These are phyloP conservation scores for Miniopterus natalensis DNA, from an alignment of 2,113 vertebrate genomes.

Conservation along the genomic window DNA sequence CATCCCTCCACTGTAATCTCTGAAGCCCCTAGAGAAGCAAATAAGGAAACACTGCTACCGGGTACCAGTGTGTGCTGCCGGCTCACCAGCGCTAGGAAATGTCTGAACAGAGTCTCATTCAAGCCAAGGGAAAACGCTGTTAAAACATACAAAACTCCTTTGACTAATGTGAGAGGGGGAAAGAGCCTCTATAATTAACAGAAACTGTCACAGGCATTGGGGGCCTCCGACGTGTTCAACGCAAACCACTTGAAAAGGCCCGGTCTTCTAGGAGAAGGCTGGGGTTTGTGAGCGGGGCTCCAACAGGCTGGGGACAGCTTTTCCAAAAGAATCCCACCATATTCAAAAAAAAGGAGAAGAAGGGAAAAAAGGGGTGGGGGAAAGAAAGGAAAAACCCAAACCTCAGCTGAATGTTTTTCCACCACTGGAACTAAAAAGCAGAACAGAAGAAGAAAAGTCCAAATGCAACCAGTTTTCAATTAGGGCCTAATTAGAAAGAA, in stretches of 20 bases:
- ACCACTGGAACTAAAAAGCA: conserved; percentile 89
- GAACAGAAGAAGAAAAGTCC: conserved; percentile 87
- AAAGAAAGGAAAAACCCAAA: conserved; percentile 85
- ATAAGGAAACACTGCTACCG: conserved; percentile 80
- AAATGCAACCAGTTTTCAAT: conserved; percentile 90
- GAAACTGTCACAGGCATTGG: conserved; percentile 91
- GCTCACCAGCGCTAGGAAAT: conserved; percentile 85
- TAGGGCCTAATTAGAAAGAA: conserved; percentile 91
- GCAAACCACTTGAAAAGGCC: conserved; percentile 92
- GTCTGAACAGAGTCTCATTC: conserved; percentile 91
- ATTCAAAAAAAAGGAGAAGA: conserved; percentile 78
- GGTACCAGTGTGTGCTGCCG: conserved; percentile 76
- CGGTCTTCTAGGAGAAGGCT: conserved; percentile 89
- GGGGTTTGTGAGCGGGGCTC: conserved; percentile 85
- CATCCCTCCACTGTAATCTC: conserved; percentile 58
- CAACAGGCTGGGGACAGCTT: conserved; percentile 86
- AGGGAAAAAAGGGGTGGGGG: background rate
- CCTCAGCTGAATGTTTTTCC: conserved; percentile 92
- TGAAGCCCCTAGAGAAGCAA: conserved; percentile 79
- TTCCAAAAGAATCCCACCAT: conserved; percentile 91
- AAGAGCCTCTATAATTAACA: conserved; percentile 94
- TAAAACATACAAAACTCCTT: conserved; percentile 93
- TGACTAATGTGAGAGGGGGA: conserved; percentile 91
- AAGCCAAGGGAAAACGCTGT: conserved; percentile 90
- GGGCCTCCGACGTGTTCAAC: conserved; percentile 90